phyloP scores from a whole-genome alignment of 2,113 vertebrate species.

The Agapornis roseicollis region DNA sequence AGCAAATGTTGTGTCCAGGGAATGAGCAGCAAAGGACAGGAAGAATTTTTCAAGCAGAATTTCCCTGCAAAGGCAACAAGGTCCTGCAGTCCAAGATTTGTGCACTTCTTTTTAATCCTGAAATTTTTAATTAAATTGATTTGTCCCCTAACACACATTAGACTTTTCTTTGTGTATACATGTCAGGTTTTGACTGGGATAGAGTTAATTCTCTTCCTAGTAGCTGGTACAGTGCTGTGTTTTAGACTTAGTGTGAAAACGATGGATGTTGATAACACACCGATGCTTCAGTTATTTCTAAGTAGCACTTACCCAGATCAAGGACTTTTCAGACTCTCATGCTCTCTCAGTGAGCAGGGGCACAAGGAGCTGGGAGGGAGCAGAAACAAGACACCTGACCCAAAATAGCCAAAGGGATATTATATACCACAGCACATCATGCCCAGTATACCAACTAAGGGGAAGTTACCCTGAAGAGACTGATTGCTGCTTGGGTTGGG shows the following conservation, averaged over 20 bases:
- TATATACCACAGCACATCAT: background rate
- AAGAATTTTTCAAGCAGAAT: background rate
- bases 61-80: background rate
- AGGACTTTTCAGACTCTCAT: background rate
- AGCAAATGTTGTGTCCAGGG: background rate
- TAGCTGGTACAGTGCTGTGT: background rate
- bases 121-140: background rate
- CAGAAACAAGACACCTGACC: background rate
- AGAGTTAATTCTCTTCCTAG: background rate
- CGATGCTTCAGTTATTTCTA: background rate
- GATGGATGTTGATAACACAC: background rate
- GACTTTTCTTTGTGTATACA: background rate
- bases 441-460: background rate
- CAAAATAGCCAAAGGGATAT: background rate
- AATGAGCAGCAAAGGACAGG: background rate
- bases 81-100: background rate
- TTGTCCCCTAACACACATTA: background rate
- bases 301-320: background rate
- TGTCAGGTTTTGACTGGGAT: background rate
- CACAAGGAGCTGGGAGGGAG: background rate
- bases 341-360: background rate
- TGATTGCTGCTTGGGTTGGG: background rate
- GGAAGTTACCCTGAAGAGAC: background rate
- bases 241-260: background rate
- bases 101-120: background rate